Evolutionary conservation across 2,113 vertebrate genomes (phyloP).

Genomic region (Rostratula benghalensis): DNA sequence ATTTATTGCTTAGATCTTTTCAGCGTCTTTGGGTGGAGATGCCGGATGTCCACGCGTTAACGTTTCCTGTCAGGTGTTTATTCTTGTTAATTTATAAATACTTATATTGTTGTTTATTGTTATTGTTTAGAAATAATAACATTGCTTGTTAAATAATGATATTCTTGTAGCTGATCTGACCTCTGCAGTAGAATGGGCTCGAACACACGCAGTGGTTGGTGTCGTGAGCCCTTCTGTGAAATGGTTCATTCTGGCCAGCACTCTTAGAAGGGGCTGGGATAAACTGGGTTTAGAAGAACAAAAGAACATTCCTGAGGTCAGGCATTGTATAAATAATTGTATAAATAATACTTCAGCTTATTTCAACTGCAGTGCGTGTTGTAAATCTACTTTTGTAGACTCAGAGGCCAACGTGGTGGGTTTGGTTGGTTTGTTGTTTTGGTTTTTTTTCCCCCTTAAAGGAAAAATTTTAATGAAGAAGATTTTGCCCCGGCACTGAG

Average conservation of each 20-base stretch:
- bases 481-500: constrained; percentile 91
- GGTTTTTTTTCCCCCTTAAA: constrained; percentile 59
- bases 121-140: too few relatives aligned
- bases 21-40: background rate
- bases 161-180: background rate
- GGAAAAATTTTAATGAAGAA: constrained; percentile 89
- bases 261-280: background rate
- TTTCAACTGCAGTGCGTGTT: background rate
- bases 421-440: background rate
- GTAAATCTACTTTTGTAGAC: background rate
- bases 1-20: background rate
- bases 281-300: background rate
- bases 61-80: background rate
- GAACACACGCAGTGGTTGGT: accelerated
- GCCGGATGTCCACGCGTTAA: background rate
- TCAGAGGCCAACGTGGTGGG: background rate
- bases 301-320: background rate
- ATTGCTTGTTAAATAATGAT: too few relatives aligned
- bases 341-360: background rate
- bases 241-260: background rate
- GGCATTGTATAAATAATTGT: background rate
- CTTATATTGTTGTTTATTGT: too few relatives aligned
- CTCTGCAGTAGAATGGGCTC: background rate
- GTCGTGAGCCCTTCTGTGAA: background rate
- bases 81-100: background rate